Percentiles rank a stretch among this genome's conserved stretches.
phyloP scores from a whole-genome alignment of 2,113 vertebrate genomes.

The Orycteropus afer region DNA sequence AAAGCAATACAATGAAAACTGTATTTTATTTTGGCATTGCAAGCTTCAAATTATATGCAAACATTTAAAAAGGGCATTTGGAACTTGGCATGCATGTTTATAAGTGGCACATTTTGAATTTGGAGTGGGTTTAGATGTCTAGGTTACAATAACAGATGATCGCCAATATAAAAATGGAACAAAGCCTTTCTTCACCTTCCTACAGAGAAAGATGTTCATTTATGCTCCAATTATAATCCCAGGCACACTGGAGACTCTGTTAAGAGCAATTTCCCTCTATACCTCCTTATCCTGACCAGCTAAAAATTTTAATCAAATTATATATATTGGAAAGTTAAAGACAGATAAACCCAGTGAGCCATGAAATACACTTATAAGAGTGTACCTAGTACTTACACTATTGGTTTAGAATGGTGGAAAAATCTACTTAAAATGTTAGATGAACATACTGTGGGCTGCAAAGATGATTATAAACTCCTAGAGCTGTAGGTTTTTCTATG shows the following conservation, averaged over 20 bases:
- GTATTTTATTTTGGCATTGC: slow-evolving; percentile 62
- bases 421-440: slow-evolving; percentile 67
- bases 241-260: slow-evolving; percentile 64
- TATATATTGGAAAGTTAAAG: slow-evolving; percentile 69
- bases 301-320: slow-evolving; percentile 74
- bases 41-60: slow-evolving; percentile 71
- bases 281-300: slow-evolving; percentile 56
- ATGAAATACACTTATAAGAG: slow-evolving; percentile 63
- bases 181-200: slow-evolving; percentile 69
- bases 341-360: slow-evolving; percentile 71
- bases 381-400: neutral
- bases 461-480: slow-evolving; percentile 57
- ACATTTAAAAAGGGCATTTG: slow-evolving; percentile 68
- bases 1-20: slow-evolving; percentile 53
- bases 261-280: slow-evolving; percentile 59
- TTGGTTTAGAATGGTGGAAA: slow-evolving; percentile 65
- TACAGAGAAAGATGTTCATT: slow-evolving; percentile 61
- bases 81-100: slow-evolving; percentile 64
- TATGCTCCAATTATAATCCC: slow-evolving; percentile 66
- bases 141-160: slow-evolving; percentile 70
- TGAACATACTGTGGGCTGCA: slow-evolving; percentile 45
- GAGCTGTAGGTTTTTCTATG: slow-evolving; percentile 44
- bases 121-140: slow-evolving; percentile 72
- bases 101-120: slow-evolving; percentile 66
- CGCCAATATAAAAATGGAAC: slow-evolving; percentile 65